Base-by-base conservation (phyloP, 2,888 invertebrate genomes). In the Dioctria rufipes region DNA sequence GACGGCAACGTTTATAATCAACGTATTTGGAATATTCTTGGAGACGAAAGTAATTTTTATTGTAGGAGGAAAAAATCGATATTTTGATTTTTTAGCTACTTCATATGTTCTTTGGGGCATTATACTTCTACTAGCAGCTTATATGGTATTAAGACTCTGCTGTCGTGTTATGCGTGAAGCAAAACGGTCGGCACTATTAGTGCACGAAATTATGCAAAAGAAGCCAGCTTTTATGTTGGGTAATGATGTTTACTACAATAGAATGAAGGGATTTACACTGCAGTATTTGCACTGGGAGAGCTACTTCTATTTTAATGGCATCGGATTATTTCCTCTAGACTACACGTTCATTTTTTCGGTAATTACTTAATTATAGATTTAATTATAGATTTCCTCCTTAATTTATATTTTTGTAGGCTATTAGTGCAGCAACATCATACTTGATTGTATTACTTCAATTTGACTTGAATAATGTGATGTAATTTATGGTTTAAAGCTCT, bases 321-420 rank as follows among this genome's bases (percentile, higher is more conserved):
- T 89, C 49, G 89, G 89, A 5, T 82, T 89, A 51, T 89, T 88
- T 83, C 85, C 85, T 5, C 83, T 89, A 83, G 89, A 89, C 82
- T 89, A 89, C 39, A 89, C 89, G 0, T 89, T 89, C 67, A 89
- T 89, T 82, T 89, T 89, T 85, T 89, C 89, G 83, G 89, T 89
- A 73, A 73, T 61, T 78, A 6, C 58, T 9, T 42, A 39, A 51
- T 11, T 58, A 40, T 40, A 39, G n/a, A 58, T 2, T 8, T 25
- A 37, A 51, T 25, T 40, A 25, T 58, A 9, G 2, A 49, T 60
- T 37, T 40, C 42, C 2, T 51, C 25, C 25, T 65, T 71, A 43
- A n/a, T 60, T 8, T n/a, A 65, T 81, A 65, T 81, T 40, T 63
- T 86, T 84, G 2, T 80, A 89, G 89, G 87, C 87, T 63, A 87